A percentile compares a stretch with the other conserved stretches of the same genome.
These are phyloP conservation scores for Ligdia adustata DNA, from an alignment of 2,888 invertebrate species.

Conservation along the genomic window DNA sequence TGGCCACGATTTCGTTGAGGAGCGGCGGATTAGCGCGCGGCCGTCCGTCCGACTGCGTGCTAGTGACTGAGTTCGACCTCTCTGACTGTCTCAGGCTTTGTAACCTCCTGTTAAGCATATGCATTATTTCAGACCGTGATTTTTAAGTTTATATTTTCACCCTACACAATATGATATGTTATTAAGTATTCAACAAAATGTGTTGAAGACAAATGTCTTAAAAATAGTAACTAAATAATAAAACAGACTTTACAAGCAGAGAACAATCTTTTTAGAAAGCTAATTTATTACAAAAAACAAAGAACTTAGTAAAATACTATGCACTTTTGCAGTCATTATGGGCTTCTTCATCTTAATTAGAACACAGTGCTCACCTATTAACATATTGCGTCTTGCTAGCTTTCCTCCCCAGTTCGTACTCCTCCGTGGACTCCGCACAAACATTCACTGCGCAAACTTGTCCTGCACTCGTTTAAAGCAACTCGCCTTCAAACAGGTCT, in stretches of 20 bases:
- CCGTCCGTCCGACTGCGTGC: constrained; percentile 71
- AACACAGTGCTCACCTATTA: constrained; percentile 45
- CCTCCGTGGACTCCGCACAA: constrained; percentile 63
- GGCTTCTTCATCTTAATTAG: no score
- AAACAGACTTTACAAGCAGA: no score
- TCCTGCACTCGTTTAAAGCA: constrained; percentile 90
- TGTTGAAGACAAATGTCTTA: no score
- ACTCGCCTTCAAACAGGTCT: constrained; percentile 91
- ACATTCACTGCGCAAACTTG: constrained; percentile 84
- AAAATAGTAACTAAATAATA: no score
- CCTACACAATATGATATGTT: no score
- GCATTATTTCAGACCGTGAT: no score
- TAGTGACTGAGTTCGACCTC: constrained; percentile 60
- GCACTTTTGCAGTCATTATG: no score
- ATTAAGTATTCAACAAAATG: no score
- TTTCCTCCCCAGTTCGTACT: constrained; percentile 70
- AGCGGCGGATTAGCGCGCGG: constrained; percentile 87
- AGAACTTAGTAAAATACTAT: no score
- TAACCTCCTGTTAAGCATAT: constrained; percentile 54
- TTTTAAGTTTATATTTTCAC: no score
- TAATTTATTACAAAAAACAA: no score
- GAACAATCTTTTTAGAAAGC: no score
- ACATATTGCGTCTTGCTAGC: constrained; percentile 63
- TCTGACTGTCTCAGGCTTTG: constrained; percentile 58
- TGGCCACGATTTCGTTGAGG: constrained; percentile 87